Evolutionary conservation across 2,797 vertebrate genomes (phyloP).

Genomic region (Euthynnus affinis): DNA sequence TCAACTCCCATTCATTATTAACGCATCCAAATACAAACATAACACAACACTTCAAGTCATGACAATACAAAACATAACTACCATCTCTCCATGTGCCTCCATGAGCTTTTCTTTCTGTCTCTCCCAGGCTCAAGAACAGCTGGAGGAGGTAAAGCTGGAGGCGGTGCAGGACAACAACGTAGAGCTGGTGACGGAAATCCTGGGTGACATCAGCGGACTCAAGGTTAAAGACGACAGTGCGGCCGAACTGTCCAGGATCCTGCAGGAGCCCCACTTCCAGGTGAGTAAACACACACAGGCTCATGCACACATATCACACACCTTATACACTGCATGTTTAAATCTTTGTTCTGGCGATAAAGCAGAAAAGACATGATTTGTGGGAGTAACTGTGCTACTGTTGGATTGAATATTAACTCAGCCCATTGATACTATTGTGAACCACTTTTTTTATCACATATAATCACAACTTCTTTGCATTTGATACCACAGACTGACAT

Average conservation of each 20-base stretch:
- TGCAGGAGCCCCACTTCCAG: slow-evolving; percentile 98
- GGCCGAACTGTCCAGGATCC: slow-evolving; percentile 93
- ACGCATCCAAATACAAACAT: background rate
- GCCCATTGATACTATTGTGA: background rate
- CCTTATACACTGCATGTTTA: background rate
- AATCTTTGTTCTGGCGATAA: background rate
- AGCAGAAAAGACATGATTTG: background rate
- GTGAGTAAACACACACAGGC: slow-evolving; percentile 69
- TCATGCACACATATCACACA: too few species aligned
- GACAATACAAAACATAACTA: background rate
- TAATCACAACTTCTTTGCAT: background rate
- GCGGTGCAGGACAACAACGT: slow-evolving; percentile 98
- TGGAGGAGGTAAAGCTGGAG: slow-evolving; percentile 97
- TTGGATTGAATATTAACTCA: slow-evolving; percentile 1
- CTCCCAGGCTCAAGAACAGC: slow-evolving; percentile 91
- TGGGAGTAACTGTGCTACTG: background rate
- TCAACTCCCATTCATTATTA: background rate
- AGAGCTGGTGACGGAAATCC: slow-evolving; percentile 96
- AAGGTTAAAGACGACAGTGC: slow-evolving; percentile 91
- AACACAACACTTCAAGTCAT: background rate
- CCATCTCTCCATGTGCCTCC: background rate
- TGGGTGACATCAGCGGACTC: slow-evolving; percentile 94
- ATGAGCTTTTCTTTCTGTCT: slow-evolving; percentile 39
- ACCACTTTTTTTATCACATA: background rate
- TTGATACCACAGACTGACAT: background rate